A percentile compares a stretch with the other conserved stretches of the same genome.
These are phyloP conservation scores for Anarhynchus alexandrinus DNA, from an alignment of 2,113 vertebrate species.

Conservation along the genomic window DNA sequence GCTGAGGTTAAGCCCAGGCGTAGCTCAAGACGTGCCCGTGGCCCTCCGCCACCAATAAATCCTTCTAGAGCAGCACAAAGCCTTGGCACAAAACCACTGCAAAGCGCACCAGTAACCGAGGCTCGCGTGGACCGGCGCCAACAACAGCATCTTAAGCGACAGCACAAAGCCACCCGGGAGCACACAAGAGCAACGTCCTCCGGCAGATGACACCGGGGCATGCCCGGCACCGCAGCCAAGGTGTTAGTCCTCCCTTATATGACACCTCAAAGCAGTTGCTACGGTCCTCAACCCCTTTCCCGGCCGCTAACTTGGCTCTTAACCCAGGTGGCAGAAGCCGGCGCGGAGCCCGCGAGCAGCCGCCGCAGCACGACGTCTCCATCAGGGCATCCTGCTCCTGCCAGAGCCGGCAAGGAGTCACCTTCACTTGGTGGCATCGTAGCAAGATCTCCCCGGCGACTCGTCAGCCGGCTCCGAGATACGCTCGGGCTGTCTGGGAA, in stretches of 20 bases:
- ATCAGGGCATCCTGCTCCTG: background rate
- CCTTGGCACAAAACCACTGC: background rate
- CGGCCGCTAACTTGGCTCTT: fast-evolving
- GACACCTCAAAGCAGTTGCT: background rate
- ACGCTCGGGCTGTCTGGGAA: background rate
- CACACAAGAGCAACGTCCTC: background rate
- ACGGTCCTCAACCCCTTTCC: background rate
- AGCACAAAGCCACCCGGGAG: background rate
- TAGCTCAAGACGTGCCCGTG: background rate
- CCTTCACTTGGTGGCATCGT: background rate
- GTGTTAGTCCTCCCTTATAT: fast-evolving
- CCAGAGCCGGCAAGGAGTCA: background rate
- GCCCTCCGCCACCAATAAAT: background rate
- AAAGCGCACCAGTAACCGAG: background rate
- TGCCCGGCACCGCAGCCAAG: background rate
- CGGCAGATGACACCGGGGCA: background rate
- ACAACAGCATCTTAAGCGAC: background rate
- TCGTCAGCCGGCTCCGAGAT: background rate
- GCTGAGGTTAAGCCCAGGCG: background rate
- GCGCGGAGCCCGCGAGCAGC: fast-evolving
- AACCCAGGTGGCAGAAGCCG: background rate
- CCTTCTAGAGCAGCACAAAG: background rate
- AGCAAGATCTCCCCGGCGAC: background rate
- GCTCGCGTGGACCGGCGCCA: background rate
- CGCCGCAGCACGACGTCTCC: background rate